A percentile compares a stretch with the other conserved stretches of the same genome.
phyloP scores from a whole-genome alignment of 2,797 vertebrate genomes.

The Sparidentex hasta region DNA sequence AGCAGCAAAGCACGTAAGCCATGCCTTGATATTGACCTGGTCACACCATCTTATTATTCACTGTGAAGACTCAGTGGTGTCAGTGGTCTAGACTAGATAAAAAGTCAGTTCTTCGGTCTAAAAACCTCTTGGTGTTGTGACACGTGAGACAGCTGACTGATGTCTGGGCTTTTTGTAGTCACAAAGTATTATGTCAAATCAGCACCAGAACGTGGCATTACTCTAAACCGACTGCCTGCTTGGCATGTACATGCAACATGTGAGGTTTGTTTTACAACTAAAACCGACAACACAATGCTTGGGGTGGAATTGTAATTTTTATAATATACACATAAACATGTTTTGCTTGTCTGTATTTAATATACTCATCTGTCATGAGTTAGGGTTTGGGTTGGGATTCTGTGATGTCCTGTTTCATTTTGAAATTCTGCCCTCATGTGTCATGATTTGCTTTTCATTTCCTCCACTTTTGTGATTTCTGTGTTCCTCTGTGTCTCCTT shows the following conservation, averaged over 20 bases:
- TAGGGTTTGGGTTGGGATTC: too few species aligned
- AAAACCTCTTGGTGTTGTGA: background rate
- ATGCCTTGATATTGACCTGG: background rate
- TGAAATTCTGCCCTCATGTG: too few species aligned
- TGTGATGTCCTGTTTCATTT: too few species aligned
- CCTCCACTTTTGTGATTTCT: too few species aligned
- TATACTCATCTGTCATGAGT: too few species aligned
- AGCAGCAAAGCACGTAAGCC: background rate
- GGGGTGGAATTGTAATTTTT: too few species aligned
- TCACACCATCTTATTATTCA: background rate
- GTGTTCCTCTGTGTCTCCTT: too few species aligned
- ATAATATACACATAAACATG: background rate
- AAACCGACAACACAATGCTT: background rate
- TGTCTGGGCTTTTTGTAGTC: too few species aligned
- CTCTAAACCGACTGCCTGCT: background rate
- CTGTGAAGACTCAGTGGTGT: background rate
- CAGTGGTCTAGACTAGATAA: background rate
- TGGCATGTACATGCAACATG: background rate
- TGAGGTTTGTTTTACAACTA: too few species aligned
- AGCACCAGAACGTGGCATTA: background rate
- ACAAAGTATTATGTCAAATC: background rate
- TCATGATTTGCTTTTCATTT: too few species aligned
- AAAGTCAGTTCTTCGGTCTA: background rate
- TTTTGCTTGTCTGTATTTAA: background rate
- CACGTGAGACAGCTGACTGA: background rate